Conservation (phyloP, 2,113 vertebrate species). For the Dascyllus trimaculatus region DNA sequence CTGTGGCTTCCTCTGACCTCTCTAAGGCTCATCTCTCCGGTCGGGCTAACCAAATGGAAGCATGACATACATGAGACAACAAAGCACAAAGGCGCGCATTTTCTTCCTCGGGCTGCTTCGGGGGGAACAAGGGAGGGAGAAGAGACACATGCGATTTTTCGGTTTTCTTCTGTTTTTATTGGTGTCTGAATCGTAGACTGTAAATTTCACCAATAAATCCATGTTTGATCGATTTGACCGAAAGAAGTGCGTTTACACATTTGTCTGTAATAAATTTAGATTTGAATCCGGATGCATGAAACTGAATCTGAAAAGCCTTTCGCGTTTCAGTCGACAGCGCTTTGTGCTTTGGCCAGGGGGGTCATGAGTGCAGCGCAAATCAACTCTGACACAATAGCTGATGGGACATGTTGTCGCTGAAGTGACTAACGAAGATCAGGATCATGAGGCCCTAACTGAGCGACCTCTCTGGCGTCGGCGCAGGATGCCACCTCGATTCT, state of each 20-base stretch:
- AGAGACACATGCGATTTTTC: not conserved
- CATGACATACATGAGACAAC: not conserved
- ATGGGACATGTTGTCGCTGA: constrained; percentile 51
- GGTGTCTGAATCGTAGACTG: not conserved
- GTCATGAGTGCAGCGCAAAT: constrained; percentile 38
- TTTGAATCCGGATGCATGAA: constrained; percentile 9
- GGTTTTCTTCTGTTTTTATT: not conserved
- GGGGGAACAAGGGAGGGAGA: not conserved
- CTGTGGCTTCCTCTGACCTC: constrained; percentile 29
- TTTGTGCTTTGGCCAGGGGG: constrained; percentile 46
- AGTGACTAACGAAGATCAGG: constrained; percentile 52
- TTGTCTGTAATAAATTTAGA: not conserved
- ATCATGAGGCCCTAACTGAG: constrained; percentile 51
- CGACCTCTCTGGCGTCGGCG: constrained; percentile 10
- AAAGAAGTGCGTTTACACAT: not conserved
- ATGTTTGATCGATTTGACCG: not conserved
- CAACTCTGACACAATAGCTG: constrained; percentile 47
- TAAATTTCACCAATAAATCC: not conserved
- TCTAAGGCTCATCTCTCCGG: constrained; percentile 33
- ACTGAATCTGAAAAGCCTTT: not conserved
- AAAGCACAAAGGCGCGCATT: constrained; percentile 34
- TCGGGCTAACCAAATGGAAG: constrained; percentile 20
- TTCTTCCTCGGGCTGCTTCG: not conserved
- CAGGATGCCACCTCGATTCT: not conserved
- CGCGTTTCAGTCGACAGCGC: not conserved